Conservation (phyloP, 2,888 invertebrate genomes). For the Papilio elwesi region DNA sequence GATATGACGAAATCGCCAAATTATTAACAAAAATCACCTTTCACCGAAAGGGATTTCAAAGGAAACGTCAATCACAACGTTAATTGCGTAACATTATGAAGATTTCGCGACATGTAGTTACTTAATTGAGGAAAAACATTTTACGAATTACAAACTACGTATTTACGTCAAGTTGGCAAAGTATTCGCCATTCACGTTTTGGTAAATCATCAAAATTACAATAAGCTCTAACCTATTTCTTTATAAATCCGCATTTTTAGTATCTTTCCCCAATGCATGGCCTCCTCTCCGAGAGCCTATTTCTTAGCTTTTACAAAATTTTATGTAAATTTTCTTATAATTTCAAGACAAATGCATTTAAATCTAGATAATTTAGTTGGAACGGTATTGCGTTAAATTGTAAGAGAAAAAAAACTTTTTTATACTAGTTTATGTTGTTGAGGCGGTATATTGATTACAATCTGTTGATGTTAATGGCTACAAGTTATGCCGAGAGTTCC, state of each 20-base stretch:
- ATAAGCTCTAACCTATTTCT: too few species aligned
- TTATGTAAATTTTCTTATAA: too few species aligned
- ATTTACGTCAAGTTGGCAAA: too few species aligned
- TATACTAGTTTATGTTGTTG: not conserved
- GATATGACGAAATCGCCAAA: not conserved
- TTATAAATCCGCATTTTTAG: too few species aligned
- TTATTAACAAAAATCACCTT: conserved; percentile 13
- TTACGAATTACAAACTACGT: not conserved
- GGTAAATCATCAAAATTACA: too few species aligned
- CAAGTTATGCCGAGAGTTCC: conserved; percentile 21
- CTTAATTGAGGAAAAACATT: not conserved
- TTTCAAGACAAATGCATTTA: too few species aligned
- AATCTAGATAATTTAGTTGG: too few species aligned
- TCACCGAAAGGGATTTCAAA: conserved; percentile 18
- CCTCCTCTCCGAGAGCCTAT: too few species aligned
- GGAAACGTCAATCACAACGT: not conserved
- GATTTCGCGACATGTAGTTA: not conserved
- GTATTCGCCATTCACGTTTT: too few species aligned
- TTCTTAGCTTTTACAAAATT: too few species aligned
- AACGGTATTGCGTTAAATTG: not conserved
- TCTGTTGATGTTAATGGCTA: conserved; percentile 11
- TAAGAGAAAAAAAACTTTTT: not conserved
- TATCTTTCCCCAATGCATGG: too few species aligned
- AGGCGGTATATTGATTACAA: conserved; percentile 21
- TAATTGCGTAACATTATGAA: not conserved